Evolutionary conservation across 2,797 vertebrate species (phyloP), one percentile per base, ranked within the genome.

Genomic region (Dermochelys coriacea): DNA sequence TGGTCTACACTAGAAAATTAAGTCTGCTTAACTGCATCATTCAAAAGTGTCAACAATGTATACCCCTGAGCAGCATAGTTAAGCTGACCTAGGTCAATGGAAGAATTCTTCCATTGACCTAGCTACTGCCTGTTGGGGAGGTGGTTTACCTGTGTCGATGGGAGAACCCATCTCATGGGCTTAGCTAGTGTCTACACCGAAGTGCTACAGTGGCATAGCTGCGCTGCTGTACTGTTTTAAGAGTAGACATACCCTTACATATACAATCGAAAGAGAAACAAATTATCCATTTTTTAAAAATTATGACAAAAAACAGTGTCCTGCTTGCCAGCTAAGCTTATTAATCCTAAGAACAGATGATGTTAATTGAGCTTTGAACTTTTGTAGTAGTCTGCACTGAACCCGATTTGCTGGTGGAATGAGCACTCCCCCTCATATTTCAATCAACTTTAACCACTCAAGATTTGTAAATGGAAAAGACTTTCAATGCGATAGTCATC

Each of bases 361-460:
- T 64, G 34, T 18, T 64, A n/a, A 34, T 34, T 64, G 37, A 41
- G 37, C 37, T 6, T 71, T 71, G 68, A 41, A n/a, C 21, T 71
- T 71, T 71, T 25, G 19, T 41, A 64, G 68, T 71, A 41, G 68
- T 41, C 9, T 41, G 19, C 4, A 37, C 61, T 37, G 61, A 68
- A 37, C 45, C 45, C 29, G 4, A 45, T 77, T 47, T 49, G 45
- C 14, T 41, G 15, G 8, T 94, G 88, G 93, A 89, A 82, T 96
- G 94, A 95, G 86, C 94, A 92, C 91, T 95, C 94, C 89, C 94
- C 75, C 94, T 97, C 87, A 90, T 11, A 79, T 96, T 93, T 86
- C 54, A 80, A 91, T 86, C 31, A 87, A 3, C n/a, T 16, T 37
- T 79, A 2, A 0, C 2, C 84, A 91, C 78, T 52, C 21, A 55